Evolutionary conservation across 30 jellyfish, hydroid and myxozoan genomes (phyloP).

Genomic region (Hydra vulgaris): DNA sequence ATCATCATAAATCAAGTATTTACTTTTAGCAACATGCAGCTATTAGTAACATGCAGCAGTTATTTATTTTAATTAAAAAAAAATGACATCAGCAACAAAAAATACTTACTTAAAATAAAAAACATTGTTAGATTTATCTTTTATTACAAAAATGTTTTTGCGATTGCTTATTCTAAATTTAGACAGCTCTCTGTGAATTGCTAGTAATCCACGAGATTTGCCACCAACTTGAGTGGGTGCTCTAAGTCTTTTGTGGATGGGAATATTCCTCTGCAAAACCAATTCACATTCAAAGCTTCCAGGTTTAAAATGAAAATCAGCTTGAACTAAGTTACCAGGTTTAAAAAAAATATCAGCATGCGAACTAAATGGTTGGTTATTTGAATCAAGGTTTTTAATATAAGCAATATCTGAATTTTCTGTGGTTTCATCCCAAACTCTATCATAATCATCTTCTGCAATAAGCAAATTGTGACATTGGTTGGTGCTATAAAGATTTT

Average conservation of each 20-base stretch:
- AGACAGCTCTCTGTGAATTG: conserved; percentile 60
- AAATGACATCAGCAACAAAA: too few species aligned
- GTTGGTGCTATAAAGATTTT: conserved; percentile 60
- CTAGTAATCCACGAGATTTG: conserved; percentile 56
- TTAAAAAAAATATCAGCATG: conserved; percentile 80
- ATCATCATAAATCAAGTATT: too few species aligned
- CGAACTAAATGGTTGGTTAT: conserved; percentile 47
- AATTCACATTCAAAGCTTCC: conserved; percentile 79
- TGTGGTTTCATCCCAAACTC: conserved; percentile 45
- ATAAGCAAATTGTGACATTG: conserved; percentile 73
- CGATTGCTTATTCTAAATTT: conserved; percentile 71
- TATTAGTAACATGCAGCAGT: too few species aligned
- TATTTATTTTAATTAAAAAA: too few species aligned
- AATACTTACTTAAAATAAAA: conserved; percentile 14
- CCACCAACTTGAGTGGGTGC: conserved; percentile 57
- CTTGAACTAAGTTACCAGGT: conserved; percentile 92
- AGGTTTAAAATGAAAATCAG: conserved; percentile 74
- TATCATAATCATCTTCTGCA: conserved; percentile 81
- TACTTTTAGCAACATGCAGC: too few species aligned
- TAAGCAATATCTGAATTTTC: conserved; percentile 32
- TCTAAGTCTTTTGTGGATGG: conserved; percentile 71
- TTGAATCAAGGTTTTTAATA: conserved; percentile 39
- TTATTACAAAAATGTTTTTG: conserved; percentile 63
- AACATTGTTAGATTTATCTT: conserved; percentile 37
- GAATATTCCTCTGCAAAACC: conserved; percentile 75